A percentile compares a stretch with the other conserved stretches of the same genome.
phyloP scores from a whole-genome alignment of 2,888 invertebrate species.

The Cheilosia vernalis region DNA sequence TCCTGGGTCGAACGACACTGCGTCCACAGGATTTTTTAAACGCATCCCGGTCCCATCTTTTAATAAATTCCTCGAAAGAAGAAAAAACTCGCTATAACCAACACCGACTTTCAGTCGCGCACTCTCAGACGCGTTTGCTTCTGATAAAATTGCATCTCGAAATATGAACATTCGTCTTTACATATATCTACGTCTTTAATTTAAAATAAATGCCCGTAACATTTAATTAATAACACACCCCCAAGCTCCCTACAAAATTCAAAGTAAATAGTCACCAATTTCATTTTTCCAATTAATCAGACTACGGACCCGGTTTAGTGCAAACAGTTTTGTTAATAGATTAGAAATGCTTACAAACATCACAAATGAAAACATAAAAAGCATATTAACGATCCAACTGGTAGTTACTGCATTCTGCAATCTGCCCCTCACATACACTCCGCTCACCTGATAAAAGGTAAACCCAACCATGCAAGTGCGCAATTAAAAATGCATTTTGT shows the following conservation, averaged over 20 bases:
- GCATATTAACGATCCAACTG: not conserved
- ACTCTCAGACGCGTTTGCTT: too few species aligned
- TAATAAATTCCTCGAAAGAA: too few species aligned
- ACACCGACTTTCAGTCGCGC: too few species aligned
- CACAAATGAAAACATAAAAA: conserved; percentile 8
- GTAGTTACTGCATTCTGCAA: not conserved
- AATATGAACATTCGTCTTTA: too few species aligned
- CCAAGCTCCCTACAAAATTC: conserved; percentile 10
- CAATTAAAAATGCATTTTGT: conserved; percentile 71
- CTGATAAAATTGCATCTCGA: too few species aligned
- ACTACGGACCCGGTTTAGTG: conserved; percentile 24
- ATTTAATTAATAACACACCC: too few species aligned
- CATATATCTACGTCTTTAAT: too few species aligned
- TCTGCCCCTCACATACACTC: conserved; percentile 22
- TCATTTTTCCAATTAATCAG: conserved; percentile 27
- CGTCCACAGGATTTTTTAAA: too few species aligned
- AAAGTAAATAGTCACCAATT: conserved; percentile 60
- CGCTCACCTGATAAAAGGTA: conserved; percentile 65
- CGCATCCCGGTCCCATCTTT: too few species aligned
- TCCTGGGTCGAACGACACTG: too few species aligned
- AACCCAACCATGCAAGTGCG: conserved; percentile 45
- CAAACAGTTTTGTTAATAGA: conserved; percentile 40
- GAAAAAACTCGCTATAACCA: too few species aligned
- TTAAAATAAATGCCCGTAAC: too few species aligned
- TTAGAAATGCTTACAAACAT: conserved; percentile 26